These are phyloP conservation scores for Anguilla rostrata DNA, from an alignment of 2,113 vertebrate species.

Conservation along the genomic window DNA sequence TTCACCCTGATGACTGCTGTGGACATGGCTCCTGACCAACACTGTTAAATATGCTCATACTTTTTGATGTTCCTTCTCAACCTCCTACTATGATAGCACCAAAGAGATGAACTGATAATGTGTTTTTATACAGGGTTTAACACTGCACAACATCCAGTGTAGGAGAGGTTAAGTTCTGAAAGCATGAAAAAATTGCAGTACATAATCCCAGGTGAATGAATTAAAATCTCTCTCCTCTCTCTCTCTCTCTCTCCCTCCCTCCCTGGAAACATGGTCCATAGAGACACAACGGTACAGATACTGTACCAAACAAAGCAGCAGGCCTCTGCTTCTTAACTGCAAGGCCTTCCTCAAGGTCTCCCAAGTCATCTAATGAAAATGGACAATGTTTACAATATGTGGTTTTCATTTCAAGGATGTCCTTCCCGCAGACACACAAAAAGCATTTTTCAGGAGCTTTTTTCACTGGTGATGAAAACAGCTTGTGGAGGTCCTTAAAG, in stretches of 20 bases:
- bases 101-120: neutral
- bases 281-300: neutral
- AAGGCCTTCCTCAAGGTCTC: neutral
- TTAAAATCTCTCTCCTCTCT: conserved; percentile 37
- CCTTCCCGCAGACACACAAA: neutral
- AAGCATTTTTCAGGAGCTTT: neutral
- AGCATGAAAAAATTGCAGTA: conserved; percentile 58
- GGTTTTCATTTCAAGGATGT: neutral
- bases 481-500: neutral
- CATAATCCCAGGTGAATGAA: conserved; percentile 58
- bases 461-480: neutral
- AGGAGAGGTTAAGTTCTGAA: conserved; percentile 53
- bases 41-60: neutral
- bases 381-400: neutral
- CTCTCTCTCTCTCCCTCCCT: conserved; percentile 14
- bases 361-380: neutral
- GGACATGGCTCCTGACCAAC: neutral
- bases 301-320: neutral
- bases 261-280: conserved; percentile 33
- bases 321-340: neutral
- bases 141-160: neutral
- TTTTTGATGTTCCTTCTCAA: neutral
- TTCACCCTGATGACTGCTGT: neutral
- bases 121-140: conserved; percentile 8
- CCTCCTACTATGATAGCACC: neutral